phyloP scores from a whole-genome alignment of 2,888 invertebrate genomes.

The Euproctis similis region DNA sequence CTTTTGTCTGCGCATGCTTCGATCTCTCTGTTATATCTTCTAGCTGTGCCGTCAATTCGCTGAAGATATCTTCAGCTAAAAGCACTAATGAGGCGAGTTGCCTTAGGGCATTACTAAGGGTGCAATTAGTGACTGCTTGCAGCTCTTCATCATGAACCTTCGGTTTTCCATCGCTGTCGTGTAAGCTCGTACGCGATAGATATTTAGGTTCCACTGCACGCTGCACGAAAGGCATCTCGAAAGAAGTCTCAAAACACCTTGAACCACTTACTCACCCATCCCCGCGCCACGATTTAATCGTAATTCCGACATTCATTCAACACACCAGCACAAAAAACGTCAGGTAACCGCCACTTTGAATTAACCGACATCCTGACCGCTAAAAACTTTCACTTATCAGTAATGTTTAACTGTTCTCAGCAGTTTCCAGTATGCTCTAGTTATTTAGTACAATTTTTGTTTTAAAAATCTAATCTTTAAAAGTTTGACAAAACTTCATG shows the following conservation, averaged over 20 bases:
- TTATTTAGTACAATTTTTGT: constrained; percentile 30
- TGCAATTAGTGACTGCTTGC: constrained; percentile 90
- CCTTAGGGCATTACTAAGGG: constrained; percentile 87
- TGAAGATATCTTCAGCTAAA: constrained; percentile 90
- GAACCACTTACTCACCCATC: constrained; percentile 62
- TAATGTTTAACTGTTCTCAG: constrained; percentile 26
- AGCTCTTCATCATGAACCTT: constrained; percentile 83
- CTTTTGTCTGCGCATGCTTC: constrained; percentile 80
- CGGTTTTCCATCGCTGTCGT: constrained; percentile 75
- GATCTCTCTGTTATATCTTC: constrained; percentile 84
- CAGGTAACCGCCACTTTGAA: constrained; percentile 76
- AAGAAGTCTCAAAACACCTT: constrained; percentile 42
- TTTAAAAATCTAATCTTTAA: constrained; percentile 37
- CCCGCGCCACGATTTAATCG: constrained; percentile 60
- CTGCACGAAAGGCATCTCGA: constrained; percentile 90
- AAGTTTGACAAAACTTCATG: constrained; percentile 61
- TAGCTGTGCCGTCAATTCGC: constrained; percentile 85
- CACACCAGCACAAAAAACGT: constrained; percentile 73
- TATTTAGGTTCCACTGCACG: constrained; percentile 88
- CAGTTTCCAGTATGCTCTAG: constrained; percentile 31
- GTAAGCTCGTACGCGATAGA: constrained; percentile 81
- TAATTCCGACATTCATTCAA: constrained; percentile 70
- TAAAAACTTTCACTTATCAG: constrained; percentile 56
- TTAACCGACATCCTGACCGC: constrained; percentile 72
- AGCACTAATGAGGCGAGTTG: constrained; percentile 90